Conservation (phyloP, 2,113 vertebrate genomes). For the Podarcis cretensis region DNA sequence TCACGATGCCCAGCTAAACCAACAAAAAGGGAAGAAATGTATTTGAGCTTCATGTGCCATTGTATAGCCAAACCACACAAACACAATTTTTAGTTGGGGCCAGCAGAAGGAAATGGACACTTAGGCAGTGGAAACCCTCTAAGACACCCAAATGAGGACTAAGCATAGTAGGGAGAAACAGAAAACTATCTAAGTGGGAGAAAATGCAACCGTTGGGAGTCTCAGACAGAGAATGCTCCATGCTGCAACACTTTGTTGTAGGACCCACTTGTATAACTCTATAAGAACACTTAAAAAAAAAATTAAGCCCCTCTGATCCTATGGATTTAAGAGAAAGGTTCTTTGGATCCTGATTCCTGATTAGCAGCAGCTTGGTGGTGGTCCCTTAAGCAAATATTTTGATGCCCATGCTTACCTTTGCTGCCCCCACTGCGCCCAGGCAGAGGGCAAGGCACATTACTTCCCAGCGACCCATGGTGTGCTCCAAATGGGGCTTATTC, state of each 20-base stretch:
- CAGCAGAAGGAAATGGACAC: too few species aligned
- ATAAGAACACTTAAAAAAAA: too few species aligned
- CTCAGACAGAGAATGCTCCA: too few species aligned
- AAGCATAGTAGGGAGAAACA: not conserved
- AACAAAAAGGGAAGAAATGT: conserved; percentile 12
- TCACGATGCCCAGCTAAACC: conserved; percentile 85
- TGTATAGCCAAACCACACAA: too few species aligned
- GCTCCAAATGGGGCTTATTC: not conserved
- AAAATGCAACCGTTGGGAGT: not conserved
- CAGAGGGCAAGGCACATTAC: conserved; percentile 66
- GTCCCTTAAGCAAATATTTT: too few species aligned
- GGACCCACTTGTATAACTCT: too few species aligned
- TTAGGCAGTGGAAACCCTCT: too few species aligned
- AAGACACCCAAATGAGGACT: too few species aligned
- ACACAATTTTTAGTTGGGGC: too few species aligned
- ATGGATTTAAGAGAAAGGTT: not conserved
- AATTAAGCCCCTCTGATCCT: too few species aligned
- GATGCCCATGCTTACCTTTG: conserved; percentile 64
- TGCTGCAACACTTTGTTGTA: too few species aligned
- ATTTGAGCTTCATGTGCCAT: not conserved
- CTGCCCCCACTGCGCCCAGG: conserved; percentile 69
- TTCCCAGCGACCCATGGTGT: conserved; percentile 75
- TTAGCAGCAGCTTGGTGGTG: too few species aligned
- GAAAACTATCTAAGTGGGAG: not conserved
- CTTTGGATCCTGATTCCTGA: not conserved